Evolutionary conservation across 2,113 vertebrate genomes (phyloP).

Genomic region (Cathartes aura): DNA sequence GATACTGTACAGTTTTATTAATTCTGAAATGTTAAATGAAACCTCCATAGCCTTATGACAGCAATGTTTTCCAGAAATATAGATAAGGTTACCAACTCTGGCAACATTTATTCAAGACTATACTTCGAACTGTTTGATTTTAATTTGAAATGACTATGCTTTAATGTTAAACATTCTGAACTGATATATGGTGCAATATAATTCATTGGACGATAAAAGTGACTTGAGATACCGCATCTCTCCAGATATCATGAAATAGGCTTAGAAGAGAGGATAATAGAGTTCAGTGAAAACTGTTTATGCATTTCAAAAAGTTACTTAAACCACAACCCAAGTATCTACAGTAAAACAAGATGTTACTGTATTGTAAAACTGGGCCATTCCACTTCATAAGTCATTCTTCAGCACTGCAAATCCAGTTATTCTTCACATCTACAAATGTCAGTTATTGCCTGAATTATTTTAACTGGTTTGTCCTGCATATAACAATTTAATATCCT

Average conservation of each 20-base stretch:
- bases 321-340: neutral
- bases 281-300: neutral
- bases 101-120: neutral
- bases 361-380: neutral
- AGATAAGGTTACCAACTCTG: neutral
- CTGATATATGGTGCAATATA: neutral
- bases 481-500: neutral
- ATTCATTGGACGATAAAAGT: neutral
- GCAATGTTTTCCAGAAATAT: neutral
- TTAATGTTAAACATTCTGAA: slow-evolving; percentile 47
- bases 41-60: neutral
- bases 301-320: neutral
- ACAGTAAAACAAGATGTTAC: neutral
- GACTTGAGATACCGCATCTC: neutral
- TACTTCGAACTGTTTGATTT: neutral
- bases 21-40: slow-evolving; percentile 50
- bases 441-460: neutral
- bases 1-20: slow-evolving; percentile 4
- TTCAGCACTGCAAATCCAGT: neutral
- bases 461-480: neutral
- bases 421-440: neutral
- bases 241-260: neutral
- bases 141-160: slow-evolving; percentile 38
- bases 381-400: neutral
- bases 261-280: neutral